phyloP scores from a whole-genome alignment of 2,888 invertebrate species.

The Ypsolopha sequella region DNA sequence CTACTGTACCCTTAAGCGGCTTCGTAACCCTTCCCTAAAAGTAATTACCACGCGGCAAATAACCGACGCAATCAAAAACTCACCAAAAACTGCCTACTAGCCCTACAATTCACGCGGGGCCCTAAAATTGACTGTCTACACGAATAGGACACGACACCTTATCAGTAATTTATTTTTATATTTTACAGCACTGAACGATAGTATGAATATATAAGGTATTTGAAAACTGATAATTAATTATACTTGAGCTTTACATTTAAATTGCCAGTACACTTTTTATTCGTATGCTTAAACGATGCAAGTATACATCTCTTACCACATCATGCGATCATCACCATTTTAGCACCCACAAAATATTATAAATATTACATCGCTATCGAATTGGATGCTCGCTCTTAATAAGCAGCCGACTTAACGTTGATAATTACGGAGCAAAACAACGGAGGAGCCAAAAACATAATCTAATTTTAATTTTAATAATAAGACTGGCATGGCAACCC shows the following conservation, averaged over 20 bases:
- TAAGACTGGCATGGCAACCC: background rate
- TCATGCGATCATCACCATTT: background rate
- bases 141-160: background rate
- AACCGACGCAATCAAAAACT: slow-evolving; percentile 7
- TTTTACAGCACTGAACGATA: background rate
- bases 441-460: slow-evolving; percentile 1
- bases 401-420: slow-evolving; percentile 1
- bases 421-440: slow-evolving; percentile 4
- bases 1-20: too few species aligned
- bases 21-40: slow-evolving; percentile 5
- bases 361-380: slow-evolving; percentile 4
- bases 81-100: slow-evolving; percentile 4
- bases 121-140: background rate
- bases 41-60: slow-evolving; percentile 7
- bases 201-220: background rate
- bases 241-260: too few species aligned
- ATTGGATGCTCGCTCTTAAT: slow-evolving; percentile 3
- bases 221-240: background rate
- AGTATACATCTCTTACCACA: background rate
- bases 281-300: background rate
- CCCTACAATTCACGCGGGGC: background rate
- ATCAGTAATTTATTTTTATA: background rate
- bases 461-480: slow-evolving; percentile 5
- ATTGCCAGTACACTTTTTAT: too few species aligned
- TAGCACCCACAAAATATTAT: background rate